Conservation (phyloP, 2,888 invertebrate genomes). For the Hipparchia semele region DNA sequence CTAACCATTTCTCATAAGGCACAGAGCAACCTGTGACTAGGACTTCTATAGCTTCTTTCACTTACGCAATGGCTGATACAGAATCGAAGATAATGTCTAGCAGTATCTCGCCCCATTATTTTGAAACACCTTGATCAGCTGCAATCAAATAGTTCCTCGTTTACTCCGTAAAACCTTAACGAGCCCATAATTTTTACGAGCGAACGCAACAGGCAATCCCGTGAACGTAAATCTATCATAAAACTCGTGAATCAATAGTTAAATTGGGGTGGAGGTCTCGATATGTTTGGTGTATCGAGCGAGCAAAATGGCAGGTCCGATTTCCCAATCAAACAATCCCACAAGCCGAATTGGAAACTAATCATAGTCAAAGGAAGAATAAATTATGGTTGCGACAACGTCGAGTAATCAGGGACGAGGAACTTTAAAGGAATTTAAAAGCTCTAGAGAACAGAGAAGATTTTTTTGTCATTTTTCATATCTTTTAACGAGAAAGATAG, state of each 20-base stretch:
- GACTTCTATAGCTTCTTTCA: no score
- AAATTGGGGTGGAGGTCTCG: slow-evolving; percentile 7
- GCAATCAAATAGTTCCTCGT: slow-evolving; percentile 31
- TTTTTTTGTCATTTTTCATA: no score
- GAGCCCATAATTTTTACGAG: slow-evolving; percentile 37
- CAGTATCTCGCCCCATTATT: neutral
- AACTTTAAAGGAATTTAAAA: neutral
- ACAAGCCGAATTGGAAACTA: neutral
- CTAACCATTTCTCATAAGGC: no score
- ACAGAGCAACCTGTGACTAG: no score
- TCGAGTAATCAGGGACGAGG: neutral
- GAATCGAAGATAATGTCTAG: neutral
- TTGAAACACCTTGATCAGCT: slow-evolving; percentile 19
- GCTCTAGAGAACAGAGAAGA: no score
- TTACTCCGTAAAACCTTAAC: slow-evolving; percentile 34
- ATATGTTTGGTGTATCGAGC: slow-evolving; percentile 3
- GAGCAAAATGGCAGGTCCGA: neutral
- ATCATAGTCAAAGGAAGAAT: neutral
- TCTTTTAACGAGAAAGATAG: no score
- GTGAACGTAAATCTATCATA: slow-evolving; percentile 32
- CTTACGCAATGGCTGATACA: neutral
- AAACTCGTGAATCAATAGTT: slow-evolving; percentile 31
- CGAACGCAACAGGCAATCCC: slow-evolving; percentile 31
- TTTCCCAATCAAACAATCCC: slow-evolving; percentile 14
- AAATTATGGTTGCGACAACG: neutral